These are phyloP conservation scores for Tenrec ecaudatus DNA, from an alignment of 2,113 vertebrate species.

Conservation along the genomic window DNA sequence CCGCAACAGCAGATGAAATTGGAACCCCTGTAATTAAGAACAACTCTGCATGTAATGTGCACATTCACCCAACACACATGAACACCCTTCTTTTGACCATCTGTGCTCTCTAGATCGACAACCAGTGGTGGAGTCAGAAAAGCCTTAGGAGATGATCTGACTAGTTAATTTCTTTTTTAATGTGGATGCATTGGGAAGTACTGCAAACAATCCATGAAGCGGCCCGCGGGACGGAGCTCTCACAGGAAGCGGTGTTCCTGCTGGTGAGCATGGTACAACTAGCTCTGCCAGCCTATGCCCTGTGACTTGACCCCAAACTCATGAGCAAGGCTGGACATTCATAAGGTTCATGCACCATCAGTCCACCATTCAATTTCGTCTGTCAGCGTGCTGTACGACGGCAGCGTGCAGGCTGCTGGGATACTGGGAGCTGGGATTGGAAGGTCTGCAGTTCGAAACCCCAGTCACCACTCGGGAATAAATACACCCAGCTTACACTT, in stretches of 20 bases:
- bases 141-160: not conserved
- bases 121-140: conserved; percentile 36
- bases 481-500: not conserved
- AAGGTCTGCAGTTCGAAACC: too few species aligned
- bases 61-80: not conserved
- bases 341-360: not conserved
- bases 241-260: too few species aligned
- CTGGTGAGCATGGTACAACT: too few species aligned
- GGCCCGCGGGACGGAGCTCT: too few species aligned
- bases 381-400: too few species aligned
- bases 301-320: not conserved
- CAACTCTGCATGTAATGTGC: conserved; percentile 33
- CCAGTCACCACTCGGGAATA: too few species aligned
- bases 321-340: not conserved
- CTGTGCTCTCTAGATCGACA: conserved; percentile 27
- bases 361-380: not conserved
- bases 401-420: too few species aligned
- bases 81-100: conserved; percentile 33
- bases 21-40: conserved; percentile 91
- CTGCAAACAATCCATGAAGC: too few species aligned
- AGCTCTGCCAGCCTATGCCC: too few species aligned
- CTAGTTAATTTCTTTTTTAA: conserved; percentile 43
- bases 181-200: too few species aligned
- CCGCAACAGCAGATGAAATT: conserved; percentile 94
- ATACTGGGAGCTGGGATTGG: too few species aligned